Percentiles rank a stretch among this genome's conserved stretches.
These are phyloP conservation scores for Pemphredon lugubris DNA, from an alignment of 2,888 invertebrate species.

Conservation along the genomic window DNA sequence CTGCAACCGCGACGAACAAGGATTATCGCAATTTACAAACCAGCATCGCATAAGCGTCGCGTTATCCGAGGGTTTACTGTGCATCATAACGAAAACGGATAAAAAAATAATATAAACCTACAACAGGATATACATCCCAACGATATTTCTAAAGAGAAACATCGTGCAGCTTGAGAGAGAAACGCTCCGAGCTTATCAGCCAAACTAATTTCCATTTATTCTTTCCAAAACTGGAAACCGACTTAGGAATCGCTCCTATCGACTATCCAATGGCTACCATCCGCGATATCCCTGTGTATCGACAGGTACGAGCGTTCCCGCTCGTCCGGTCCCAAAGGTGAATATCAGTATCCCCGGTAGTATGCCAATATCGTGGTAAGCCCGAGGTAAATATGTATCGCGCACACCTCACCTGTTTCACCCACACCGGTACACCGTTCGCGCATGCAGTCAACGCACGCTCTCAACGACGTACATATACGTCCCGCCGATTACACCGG, in stretches of 20 bases:
- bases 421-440: slow-evolving; percentile 33
- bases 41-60: too few species aligned
- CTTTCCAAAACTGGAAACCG: not conserved
- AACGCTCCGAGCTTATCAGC: too few species aligned
- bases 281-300: not conserved
- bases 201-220: too few species aligned
- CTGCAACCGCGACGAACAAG: too few species aligned
- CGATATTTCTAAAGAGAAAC: too few species aligned
- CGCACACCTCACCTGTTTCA: slow-evolving; percentile 59
- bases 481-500: slow-evolving; percentile 35
- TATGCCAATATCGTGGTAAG: slow-evolving; percentile 63
- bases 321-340: slow-evolving; percentile 45
- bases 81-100: too few species aligned
- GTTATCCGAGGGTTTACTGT: too few species aligned
- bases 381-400: slow-evolving; percentile 64
- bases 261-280: not conserved
- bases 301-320: slow-evolving; percentile 16
- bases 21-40: too few species aligned
- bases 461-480: not conserved
- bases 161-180: too few species aligned
- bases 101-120: too few species aligned
- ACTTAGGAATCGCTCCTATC: not conserved
- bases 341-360: slow-evolving; percentile 38
- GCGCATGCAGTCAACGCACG: slow-evolving; percentile 20
- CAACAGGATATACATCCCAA: too few species aligned